Evolutionary conservation across 2,113 vertebrate species (phyloP).

Genomic region (Corythaixoides concolor): DNA sequence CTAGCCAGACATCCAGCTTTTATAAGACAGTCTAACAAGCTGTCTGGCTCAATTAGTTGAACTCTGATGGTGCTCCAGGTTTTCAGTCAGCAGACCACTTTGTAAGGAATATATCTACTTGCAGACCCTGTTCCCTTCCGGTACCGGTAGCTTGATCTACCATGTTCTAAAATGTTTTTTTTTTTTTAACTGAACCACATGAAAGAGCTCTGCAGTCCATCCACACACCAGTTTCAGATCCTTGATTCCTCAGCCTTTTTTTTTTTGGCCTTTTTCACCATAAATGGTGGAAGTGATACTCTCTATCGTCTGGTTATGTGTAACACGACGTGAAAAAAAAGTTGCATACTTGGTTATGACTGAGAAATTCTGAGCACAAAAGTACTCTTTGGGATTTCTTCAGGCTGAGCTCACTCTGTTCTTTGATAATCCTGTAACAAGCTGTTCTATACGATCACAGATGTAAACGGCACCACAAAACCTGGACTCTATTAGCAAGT

Average conservation of each 20-base stretch:
- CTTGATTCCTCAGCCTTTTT: not conserved
- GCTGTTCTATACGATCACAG: not conserved
- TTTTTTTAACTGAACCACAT: constrained; percentile 29
- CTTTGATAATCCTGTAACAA: not conserved
- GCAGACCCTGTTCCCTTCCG: not conserved
- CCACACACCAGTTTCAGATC: not conserved
- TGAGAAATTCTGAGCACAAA: not conserved
- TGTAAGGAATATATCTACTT: constrained; percentile 40
- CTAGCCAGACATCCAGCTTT: constrained; percentile 63
- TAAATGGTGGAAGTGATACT: not conserved
- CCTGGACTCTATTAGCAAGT: not conserved
- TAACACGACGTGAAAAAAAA: not conserved
- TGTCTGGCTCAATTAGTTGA: constrained; percentile 63
- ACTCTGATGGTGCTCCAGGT: constrained; percentile 53
- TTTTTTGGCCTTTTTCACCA: not conserved
- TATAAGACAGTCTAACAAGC: constrained; percentile 59
- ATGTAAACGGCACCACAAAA: not conserved
- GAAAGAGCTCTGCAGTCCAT: not conserved
- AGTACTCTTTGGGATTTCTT: not conserved
- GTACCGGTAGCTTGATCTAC: not conserved
- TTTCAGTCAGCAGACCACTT: constrained; percentile 55
- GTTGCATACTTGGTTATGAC: not conserved
- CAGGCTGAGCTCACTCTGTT: constrained; percentile 1
- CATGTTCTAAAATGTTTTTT: not conserved
- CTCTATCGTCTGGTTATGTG: not conserved